Percentiles rank a stretch among this genome's conserved stretches.
Evolutionary conservation across 2,888 invertebrate genomes (phyloP).

Genomic region (Tachystola acroxantha): DNA sequence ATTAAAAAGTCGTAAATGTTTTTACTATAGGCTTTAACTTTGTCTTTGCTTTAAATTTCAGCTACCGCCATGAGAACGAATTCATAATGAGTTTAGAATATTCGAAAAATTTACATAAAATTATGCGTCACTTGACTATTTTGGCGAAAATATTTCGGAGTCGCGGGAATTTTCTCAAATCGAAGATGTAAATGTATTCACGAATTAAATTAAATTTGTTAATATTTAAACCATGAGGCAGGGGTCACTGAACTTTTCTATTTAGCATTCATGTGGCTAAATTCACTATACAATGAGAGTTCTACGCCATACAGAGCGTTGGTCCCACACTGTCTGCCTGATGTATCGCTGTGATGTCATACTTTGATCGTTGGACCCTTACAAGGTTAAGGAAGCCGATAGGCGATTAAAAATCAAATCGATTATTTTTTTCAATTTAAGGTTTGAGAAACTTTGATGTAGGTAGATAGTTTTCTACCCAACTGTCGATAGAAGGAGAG

Average conservation of each 20-base stretch:
- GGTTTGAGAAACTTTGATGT: too few species aligned
- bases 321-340: constrained; percentile 67
- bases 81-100: background rate
- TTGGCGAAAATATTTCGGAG: background rate
- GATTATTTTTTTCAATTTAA: background rate
- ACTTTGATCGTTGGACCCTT: constrained; percentile 19
- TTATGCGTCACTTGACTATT: background rate
- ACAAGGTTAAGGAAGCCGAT: background rate
- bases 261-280: constrained; percentile 72
- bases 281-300: constrained; percentile 70
- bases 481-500: too few species aligned
- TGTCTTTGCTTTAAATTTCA: too few species aligned
- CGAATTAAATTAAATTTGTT: background rate
- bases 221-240: background rate
- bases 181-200: background rate
- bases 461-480: too few species aligned
- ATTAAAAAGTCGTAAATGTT: too few species aligned
- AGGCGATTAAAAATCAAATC: background rate
- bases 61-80: background rate
- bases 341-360: constrained; percentile 51
- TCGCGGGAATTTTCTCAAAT: background rate
- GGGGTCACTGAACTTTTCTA: constrained; percentile 67
- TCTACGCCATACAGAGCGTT: constrained; percentile 32
- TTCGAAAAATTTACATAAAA: background rate
- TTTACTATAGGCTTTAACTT: too few species aligned